Evolutionary conservation across 1,140 invertebrate genomes (phyloP).

Genomic region (Philotrypesis tridentata): DNA sequence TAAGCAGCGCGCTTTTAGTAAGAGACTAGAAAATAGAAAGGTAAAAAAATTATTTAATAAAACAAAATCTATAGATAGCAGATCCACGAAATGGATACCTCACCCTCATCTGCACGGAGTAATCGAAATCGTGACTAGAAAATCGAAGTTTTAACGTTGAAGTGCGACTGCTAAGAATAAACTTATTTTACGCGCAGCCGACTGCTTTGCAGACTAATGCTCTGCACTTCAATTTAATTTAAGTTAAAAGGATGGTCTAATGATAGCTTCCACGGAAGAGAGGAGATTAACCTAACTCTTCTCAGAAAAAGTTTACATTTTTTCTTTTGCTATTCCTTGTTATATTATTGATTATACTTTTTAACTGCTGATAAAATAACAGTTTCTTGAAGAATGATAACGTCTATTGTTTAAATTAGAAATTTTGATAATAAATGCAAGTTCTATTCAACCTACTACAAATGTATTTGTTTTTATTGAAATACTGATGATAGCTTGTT

Average conservation of each 20-base stretch:
- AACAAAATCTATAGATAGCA: background rate
- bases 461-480: background rate
- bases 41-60: background rate
- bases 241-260: background rate
- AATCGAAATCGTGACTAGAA: conserved; percentile 46
- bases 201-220: background rate
- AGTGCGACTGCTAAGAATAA: background rate
- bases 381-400: background rate
- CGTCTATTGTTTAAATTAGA: background rate
- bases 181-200: background rate
- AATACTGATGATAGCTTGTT: conserved; percentile 26
- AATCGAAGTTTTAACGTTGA: conserved; percentile 1
- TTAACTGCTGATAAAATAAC: background rate
- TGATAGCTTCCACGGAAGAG: background rate
- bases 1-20: too few relatives aligned
- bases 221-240: background rate
- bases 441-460: background rate
- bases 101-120: background rate
- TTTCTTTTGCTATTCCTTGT: background rate
- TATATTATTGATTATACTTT: background rate
- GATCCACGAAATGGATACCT: background rate
- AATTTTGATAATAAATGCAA: background rate
- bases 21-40: too few relatives aligned
- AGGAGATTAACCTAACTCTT: background rate
- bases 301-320: background rate